phyloP scores from a whole-genome alignment of 2,797 vertebrate species.

The Novumbra hubbsi region DNA sequence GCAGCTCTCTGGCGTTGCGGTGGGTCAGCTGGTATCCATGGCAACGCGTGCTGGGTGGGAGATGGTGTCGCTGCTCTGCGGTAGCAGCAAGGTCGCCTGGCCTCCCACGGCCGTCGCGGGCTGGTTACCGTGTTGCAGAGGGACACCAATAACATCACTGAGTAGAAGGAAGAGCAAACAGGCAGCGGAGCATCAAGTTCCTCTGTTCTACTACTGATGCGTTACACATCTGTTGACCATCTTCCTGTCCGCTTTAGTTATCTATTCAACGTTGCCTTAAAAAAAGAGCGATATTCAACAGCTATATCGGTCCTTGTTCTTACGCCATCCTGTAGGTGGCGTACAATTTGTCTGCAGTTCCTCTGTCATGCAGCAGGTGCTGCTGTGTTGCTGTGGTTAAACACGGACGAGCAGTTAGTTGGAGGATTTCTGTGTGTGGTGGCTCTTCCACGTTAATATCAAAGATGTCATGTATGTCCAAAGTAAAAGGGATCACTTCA shows the following conservation, averaged over 20 bases:
- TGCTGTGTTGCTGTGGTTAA: slow-evolving; percentile 29
- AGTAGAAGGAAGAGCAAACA: background rate
- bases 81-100: slow-evolving; percentile 14
- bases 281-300: background rate
- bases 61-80: slow-evolving; percentile 3
- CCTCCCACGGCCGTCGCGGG: background rate
- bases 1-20: slow-evolving; percentile 37
- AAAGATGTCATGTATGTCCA: background rate
- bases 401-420: background rate
- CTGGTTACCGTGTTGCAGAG: background rate
- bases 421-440: background rate
- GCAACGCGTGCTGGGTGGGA: slow-evolving; percentile 12
- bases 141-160: background rate
- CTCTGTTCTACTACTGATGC: background rate
- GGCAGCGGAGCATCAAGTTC: background rate
- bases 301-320: background rate
- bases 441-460: background rate
- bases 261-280: background rate
- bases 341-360: slow-evolving; percentile 2
- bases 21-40: slow-evolving; percentile 27
- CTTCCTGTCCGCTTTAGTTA: too few relatives aligned
- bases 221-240: background rate
- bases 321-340: background rate
- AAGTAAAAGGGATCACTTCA: background rate
- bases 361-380: slow-evolving; percentile 36